phyloP scores from a whole-genome alignment of 2,113 vertebrate genomes.

The Anguilla rostrata region DNA sequence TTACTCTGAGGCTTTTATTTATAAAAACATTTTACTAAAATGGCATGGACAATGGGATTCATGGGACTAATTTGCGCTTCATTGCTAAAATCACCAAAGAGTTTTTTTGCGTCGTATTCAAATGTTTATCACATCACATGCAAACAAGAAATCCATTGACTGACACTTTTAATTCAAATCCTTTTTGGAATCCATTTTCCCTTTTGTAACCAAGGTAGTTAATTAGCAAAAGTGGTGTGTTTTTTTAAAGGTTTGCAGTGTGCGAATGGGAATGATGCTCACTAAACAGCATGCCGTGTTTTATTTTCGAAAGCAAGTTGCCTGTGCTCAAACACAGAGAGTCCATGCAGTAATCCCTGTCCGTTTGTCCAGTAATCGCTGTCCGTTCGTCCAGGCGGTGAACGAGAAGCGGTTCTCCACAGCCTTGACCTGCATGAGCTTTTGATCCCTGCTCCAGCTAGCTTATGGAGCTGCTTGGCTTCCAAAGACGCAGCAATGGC shows the following conservation, averaged over 20 bases:
- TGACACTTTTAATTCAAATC: too few relatives aligned
- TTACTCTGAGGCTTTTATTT: too few relatives aligned
- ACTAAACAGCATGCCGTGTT: conserved; percentile 37
- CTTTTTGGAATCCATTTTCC: not conserved
- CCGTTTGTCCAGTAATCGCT: not conserved
- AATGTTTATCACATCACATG: not conserved
- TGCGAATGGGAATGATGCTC: conserved; percentile 23
- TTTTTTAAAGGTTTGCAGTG: conserved; percentile 20
- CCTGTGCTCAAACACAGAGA: not conserved
- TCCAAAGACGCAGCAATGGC: not conserved
- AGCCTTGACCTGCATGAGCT: conserved; percentile 66
- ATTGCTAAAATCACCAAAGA: not conserved
- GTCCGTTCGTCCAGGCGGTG: not conserved
- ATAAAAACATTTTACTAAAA: conserved; percentile 10
- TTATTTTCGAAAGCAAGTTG: not conserved
- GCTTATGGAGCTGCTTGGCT: conserved; percentile 36
- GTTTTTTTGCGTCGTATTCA: not conserved
- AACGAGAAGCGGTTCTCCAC: not conserved
- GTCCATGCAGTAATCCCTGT: not conserved
- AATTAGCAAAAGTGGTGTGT: conserved; percentile 54
- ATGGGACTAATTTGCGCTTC: not conserved
- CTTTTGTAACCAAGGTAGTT: conserved; percentile 23
- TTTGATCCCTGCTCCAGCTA: conserved; percentile 45
- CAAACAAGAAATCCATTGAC: too few relatives aligned
- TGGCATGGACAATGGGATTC: not conserved